These are phyloP conservation scores for Oophaga pumilio DNA, from an alignment of 2,113 vertebrate genomes.

Conservation along the genomic window DNA sequence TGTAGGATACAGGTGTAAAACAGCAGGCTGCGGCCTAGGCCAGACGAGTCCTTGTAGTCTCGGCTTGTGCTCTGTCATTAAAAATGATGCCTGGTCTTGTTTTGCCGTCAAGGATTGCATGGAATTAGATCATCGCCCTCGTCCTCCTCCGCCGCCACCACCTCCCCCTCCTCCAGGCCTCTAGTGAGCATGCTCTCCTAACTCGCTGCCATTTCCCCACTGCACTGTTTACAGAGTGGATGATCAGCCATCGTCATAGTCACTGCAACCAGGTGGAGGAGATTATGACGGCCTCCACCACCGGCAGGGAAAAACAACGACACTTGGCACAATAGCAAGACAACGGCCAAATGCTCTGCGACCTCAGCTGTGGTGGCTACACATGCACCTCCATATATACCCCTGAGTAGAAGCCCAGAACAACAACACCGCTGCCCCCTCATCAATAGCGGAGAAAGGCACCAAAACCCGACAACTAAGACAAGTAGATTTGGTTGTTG, in stretches of 20 bases:
- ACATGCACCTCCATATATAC: too few relatives aligned
- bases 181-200: constrained; percentile 73
- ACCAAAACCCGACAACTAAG: too few relatives aligned
- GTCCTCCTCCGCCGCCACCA: constrained; percentile 35
- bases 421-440: too few relatives aligned
- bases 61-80: constrained; percentile 71
- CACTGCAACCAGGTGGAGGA: constrained; percentile 59
- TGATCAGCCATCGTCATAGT: constrained; percentile 65
- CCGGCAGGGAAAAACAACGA: neutral
- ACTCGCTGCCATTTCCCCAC: constrained; percentile 85
- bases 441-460: too few relatives aligned
- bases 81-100: constrained; percentile 68
- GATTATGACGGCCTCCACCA: neutral
- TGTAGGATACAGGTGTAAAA: constrained; percentile 27
- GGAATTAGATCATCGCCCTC: constrained; percentile 68
- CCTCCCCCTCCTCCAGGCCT: constrained; percentile 80
- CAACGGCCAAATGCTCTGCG: neutral
- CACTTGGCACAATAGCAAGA: neutral
- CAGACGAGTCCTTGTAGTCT: constrained; percentile 62
- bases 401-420: too few relatives aligned
- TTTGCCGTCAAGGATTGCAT: constrained; percentile 68
- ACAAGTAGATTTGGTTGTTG: too few relatives aligned
- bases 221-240: constrained; percentile 80
- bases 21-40: constrained; percentile 64
- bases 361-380: neutral